A percentile compares a stretch with the other conserved stretches of the same genome.
Conservation (phyloP, 92 coral and sea anemone species). For the Palythoa grandiflora region DNA sequence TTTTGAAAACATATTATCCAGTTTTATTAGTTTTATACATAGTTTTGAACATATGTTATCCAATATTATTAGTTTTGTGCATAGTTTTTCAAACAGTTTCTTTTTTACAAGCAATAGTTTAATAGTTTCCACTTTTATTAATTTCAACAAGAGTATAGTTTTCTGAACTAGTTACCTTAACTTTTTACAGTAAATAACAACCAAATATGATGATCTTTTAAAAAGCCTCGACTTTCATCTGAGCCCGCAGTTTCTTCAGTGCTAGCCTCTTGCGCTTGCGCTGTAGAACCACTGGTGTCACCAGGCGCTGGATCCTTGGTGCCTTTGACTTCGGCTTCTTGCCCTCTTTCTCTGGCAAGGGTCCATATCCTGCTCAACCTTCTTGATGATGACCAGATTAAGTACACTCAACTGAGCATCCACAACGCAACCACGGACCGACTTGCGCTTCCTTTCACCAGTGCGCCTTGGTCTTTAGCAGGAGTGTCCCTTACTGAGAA, state of each 20-base stretch:
- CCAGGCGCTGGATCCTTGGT: constrained; percentile 98
- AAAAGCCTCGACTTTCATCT: constrained; percentile 24
- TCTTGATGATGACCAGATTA: constrained; percentile 82
- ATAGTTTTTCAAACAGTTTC: neutral
- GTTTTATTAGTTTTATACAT: neutral
- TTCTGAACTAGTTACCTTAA: neutral
- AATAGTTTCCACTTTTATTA: neutral
- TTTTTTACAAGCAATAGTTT: no score
- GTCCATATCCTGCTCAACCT: constrained; percentile 97
- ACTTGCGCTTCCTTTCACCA: constrained; percentile 99
- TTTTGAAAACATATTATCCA: no score
- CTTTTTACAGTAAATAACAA: no score
- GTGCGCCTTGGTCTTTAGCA: constrained; percentile 98
- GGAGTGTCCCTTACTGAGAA: constrained; percentile 94
- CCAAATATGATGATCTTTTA: no score
- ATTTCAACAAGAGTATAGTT: neutral
- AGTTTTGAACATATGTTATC: neutral
- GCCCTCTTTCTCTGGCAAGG: constrained; percentile 93
- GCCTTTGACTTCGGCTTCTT: constrained; percentile 91
- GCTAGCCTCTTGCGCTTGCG: constrained; percentile 96
- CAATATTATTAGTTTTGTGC: no score
- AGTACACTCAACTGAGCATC: constrained; percentile 97
- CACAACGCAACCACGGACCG: constrained; percentile 99
- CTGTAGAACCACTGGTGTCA: constrained; percentile 91
- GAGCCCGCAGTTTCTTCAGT: constrained; percentile 86